phyloP scores from a whole-genome alignment of 1,140 invertebrate genomes.

The Gryon sp. region DNA sequence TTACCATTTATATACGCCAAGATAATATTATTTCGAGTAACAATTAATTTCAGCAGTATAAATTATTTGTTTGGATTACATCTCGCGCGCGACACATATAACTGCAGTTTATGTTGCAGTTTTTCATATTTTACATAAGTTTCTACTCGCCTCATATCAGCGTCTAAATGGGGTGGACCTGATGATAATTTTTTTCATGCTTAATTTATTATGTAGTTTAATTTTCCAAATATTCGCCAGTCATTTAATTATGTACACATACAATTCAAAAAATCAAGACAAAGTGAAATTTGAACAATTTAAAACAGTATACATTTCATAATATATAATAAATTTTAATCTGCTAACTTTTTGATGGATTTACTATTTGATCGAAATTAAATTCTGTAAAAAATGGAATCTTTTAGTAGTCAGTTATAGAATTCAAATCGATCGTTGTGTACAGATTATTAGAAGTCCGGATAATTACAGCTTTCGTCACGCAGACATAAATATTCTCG shows the following conservation, averaged over 20 bases:
- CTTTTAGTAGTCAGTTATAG: slow-evolving; percentile 57
- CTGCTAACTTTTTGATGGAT: too few species aligned
- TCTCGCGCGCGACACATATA: slow-evolving; percentile 32
- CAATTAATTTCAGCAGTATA: slow-evolving; percentile 54
- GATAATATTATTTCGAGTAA: slow-evolving; percentile 62
- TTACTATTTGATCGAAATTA: too few species aligned
- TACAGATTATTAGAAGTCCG: slow-evolving; percentile 56
- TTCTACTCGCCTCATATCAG: slow-evolving; percentile 25
- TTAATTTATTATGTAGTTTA: slow-evolving; percentile 5
- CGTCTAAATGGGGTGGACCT: slow-evolving; percentile 24
- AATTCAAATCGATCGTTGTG: slow-evolving; percentile 48
- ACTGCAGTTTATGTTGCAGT: slow-evolving; percentile 47
- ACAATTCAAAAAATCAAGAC: too few species aligned
- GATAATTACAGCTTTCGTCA: slow-evolving; percentile 62
- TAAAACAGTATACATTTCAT: too few species aligned
- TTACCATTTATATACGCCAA: slow-evolving; percentile 59
- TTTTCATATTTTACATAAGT: slow-evolving; percentile 52
- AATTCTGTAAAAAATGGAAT: too few species aligned
- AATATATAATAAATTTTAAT: too few species aligned
- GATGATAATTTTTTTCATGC: slow-evolving; percentile 24
- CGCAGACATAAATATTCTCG: slow-evolving; percentile 64
- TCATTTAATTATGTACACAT: slow-evolving; percentile 1
- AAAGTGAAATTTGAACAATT: too few species aligned
- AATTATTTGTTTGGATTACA: slow-evolving; percentile 57
- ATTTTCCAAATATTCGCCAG: slow-evolving; percentile 12